phyloP scores from a whole-genome alignment of 2,888 invertebrate species.

The Eucriotettix oculatus region DNA sequence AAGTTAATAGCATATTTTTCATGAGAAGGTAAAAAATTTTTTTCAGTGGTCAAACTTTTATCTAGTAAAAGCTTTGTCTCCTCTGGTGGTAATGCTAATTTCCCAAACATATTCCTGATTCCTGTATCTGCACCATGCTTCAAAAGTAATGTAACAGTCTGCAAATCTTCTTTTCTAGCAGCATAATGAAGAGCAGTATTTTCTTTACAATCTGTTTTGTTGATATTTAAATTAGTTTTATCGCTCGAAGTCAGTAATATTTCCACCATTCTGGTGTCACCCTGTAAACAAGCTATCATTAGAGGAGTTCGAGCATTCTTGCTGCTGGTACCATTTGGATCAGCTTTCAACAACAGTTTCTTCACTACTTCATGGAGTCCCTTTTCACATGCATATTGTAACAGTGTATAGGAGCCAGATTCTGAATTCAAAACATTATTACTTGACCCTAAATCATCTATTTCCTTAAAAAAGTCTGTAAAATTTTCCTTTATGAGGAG shows the following conservation, averaged over 20 bases:
- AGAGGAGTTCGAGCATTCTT: constrained; percentile 3
- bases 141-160: not conserved
- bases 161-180: constrained; percentile 1
- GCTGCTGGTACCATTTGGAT: constrained; percentile 1
- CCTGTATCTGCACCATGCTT: constrained; percentile 3
- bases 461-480: not conserved
- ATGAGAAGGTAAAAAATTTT: not conserved
- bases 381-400: constrained; percentile 3
- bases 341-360: not conserved
- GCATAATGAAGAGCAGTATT: constrained; percentile 6
- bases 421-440: not conserved
- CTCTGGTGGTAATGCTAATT: not conserved
- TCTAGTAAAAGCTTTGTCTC: not conserved
- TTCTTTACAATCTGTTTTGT: constrained; percentile 1
- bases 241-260: not conserved
- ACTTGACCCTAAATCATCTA: not conserved
- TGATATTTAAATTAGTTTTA: not conserved
- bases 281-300: not conserved
- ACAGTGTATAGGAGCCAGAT: constrained; percentile 1
- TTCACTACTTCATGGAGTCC: not conserved
- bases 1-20: constrained; percentile 3
- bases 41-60: constrained; percentile 1
- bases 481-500: not conserved
- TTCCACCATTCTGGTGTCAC: not conserved
- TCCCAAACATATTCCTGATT: constrained; percentile 1